Evolutionary conservation across 2,113 vertebrate genomes (phyloP).

Genomic region (Cheirogaleus medius): DNA sequence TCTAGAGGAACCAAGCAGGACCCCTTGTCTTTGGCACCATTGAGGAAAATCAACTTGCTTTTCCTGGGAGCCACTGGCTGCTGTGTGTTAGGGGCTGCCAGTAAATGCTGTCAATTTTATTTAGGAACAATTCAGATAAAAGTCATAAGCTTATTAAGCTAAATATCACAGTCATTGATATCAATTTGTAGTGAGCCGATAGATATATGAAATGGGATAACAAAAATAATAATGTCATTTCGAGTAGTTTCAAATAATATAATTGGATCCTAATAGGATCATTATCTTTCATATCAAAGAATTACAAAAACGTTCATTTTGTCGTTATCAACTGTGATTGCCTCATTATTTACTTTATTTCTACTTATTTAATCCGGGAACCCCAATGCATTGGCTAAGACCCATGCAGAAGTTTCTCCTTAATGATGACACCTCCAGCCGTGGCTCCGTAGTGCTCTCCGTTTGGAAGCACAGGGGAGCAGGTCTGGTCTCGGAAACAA

Average conservation of each 20-base stretch:
- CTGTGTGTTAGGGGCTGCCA: background rate
- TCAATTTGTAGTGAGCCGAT: background rate
- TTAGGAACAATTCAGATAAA: background rate
- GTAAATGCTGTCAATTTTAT: background rate
- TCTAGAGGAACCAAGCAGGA: background rate
- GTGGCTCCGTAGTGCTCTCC: fast-evolving
- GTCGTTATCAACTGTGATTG: background rate
- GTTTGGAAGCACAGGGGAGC: background rate
- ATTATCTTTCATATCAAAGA: background rate
- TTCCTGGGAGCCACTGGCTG: background rate
- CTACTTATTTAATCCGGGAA: background rate
- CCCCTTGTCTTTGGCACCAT: background rate
- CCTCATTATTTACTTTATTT: background rate
- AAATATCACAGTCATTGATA: background rate
- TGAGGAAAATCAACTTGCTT: background rate
- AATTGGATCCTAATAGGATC: background rate
- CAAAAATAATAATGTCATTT: background rate
- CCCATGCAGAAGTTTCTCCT: background rate
- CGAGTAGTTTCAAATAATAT: background rate
- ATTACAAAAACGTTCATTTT: background rate
- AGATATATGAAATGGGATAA: background rate
- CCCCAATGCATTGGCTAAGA: background rate
- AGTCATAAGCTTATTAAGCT: background rate
- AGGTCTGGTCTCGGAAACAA: too few species aligned
- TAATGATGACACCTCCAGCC: background rate